A percentile compares a stretch with the other conserved stretches of the same genome.
Evolutionary conservation across 2,113 vertebrate genomes (phyloP).

Genomic region (Seriola aureovittata): DNA sequence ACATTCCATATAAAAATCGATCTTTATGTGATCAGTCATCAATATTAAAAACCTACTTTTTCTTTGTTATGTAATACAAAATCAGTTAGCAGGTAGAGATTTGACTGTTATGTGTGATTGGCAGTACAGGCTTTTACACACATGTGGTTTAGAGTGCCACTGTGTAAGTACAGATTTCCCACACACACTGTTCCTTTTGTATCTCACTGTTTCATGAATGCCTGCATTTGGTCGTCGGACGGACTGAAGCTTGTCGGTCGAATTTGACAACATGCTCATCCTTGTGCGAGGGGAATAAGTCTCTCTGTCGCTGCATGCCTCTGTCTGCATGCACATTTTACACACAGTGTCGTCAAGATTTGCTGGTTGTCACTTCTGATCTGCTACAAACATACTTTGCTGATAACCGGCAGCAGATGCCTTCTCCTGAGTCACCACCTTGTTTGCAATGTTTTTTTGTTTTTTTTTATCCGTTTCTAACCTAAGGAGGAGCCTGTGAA

Average conservation of each 20-base stretch:
- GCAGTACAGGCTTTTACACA: neutral
- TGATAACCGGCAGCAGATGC: constrained; percentile 3
- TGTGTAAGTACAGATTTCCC: too few relatives aligned
- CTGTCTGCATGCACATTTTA: neutral
- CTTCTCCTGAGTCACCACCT: constrained; percentile 1
- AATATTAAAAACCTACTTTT: too few relatives aligned
- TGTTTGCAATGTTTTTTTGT: neutral
- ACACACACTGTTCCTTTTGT: neutral
- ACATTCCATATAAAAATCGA: too few relatives aligned
- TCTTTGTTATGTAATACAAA: too few relatives aligned
- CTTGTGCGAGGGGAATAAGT: constrained; percentile 3
- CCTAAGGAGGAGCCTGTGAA: neutral
- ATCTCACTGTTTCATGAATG: neutral
- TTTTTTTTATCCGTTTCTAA: neutral
- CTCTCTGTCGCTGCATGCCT: neutral
- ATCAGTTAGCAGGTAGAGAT: neutral
- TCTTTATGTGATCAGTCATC: too few relatives aligned
- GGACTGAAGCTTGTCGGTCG: neutral
- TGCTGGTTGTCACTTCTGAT: constrained; percentile 3
- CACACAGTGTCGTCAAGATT: constrained; percentile 4
- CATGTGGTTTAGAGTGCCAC: too few relatives aligned
- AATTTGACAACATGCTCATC: constrained; percentile 3
- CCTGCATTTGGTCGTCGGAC: neutral
- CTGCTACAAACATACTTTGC: neutral
- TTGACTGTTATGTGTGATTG: neutral